Evolutionary conservation across 1,140 invertebrate genomes (phyloP), one percentile per base, ranked within the genome.

Genomic region (Drosophila quadrilineata): DNA sequence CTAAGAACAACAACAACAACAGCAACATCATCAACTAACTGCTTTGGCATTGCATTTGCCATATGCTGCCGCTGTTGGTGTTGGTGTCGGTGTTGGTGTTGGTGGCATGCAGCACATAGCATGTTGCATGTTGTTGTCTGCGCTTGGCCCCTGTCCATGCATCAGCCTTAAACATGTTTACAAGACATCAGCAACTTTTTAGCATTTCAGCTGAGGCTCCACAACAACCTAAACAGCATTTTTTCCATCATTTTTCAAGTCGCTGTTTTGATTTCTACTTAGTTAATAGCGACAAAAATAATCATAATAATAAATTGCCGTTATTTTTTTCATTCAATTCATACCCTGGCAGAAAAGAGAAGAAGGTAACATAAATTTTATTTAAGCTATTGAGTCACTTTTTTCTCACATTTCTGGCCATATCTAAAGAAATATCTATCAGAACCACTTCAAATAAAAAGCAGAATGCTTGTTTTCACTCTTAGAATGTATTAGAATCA

Each of bases 241-340:
- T 65, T 58, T 50, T 59, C 26, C 22, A 29, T 62, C 45, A 12
- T 40, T 19, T n/a, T 28, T 38, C n/a, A n/a, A n/a, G n/a, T 3
- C 19, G 8, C 12, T 14, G 6, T 43, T 31, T 35, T n/a, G 16
- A 22, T 24, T 40, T 49, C 28, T 41, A 50, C 54, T 84, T 70
- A 73, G 63, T 69, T 72, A 77, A 82, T 68, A 84, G 72, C 77
- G 76, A 76, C 76, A 82, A 82, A 84, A 84, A 82, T 84, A 82
- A 77, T 77, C 73, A 77, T 54, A 71, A 41, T n/a, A n/a, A n/a
- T n/a, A 84, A 82, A 77, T 70, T 84, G 73, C 67, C 57, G 62
- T 76, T 75, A 69, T 71, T 41, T 38, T 50, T n/a, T 6, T 9
- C 14, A 43, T 36, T 0, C 35, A 6, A 12, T 6, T 5, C 5